Conservation (phyloP, 1,140 invertebrate species). For the Mamestra configurata region DNA sequence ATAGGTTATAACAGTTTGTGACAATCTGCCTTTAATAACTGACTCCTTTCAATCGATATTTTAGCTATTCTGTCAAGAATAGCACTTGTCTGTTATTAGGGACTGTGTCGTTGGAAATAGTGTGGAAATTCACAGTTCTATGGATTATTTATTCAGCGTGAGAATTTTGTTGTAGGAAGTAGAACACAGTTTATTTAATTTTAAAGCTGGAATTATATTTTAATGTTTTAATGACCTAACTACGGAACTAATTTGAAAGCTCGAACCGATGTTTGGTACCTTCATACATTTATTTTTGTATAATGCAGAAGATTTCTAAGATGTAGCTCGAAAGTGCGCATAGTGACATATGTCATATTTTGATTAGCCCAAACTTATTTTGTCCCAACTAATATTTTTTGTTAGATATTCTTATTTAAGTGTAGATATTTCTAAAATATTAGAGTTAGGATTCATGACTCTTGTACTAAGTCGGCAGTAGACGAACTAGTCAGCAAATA, state of each 20-base stretch:
- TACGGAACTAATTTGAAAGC: too few species aligned
- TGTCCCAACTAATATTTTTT: too few species aligned
- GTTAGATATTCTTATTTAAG: background rate
- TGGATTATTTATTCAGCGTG: background rate
- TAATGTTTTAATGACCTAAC: too few species aligned
- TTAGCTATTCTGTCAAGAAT: too few species aligned
- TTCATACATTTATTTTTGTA: too few species aligned
- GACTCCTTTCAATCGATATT: background rate
- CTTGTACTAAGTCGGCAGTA: background rate
- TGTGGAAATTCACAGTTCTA: background rate
- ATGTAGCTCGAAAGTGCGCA: too few species aligned
- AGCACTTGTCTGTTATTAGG: background rate
- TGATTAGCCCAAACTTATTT: too few species aligned
- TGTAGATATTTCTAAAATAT: background rate
- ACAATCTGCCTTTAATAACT: constrained; percentile 13
- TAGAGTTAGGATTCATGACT: too few species aligned
- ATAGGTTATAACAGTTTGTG: constrained; percentile 16
- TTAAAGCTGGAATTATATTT: background rate
- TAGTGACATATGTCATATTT: too few species aligned
- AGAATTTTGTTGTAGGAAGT: background rate
- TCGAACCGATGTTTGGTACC: too few species aligned
- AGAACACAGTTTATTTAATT: background rate
- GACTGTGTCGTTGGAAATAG: background rate
- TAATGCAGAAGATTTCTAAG: too few species aligned
- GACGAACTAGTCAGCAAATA: background rate